Evolutionary conservation across 1,140 invertebrate species (phyloP), one percentile per base, ranked within the genome.

Genomic region (Drosophila tropicalis): DNA sequence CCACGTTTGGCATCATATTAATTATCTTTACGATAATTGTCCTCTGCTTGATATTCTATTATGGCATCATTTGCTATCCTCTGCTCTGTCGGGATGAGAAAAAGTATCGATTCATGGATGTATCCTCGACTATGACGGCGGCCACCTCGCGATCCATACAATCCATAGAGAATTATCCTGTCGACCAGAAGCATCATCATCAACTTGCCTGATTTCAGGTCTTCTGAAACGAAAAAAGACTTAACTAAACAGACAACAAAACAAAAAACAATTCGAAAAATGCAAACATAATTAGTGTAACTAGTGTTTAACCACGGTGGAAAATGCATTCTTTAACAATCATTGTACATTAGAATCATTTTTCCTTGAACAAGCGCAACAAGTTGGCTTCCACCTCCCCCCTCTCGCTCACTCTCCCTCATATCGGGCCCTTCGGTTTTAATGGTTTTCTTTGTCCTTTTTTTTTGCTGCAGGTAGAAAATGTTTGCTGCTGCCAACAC

Each of bases 51-150:
- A 92, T 93, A 6, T 92, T 93, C 56, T 95, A 95, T 80, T 95
- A 95, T 75, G 93, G 94, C 68, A 93, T 94, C 29, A 93, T 95
- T 68, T 95, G 94, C 76, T 95, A 95, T 90, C 94, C 94, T 9
- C 92, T 94, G 61, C 69, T 94, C 12, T 94, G 94, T 74, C 93
- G 93, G 67, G 94, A 94, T 64, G 92, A 94, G 65, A 92, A 93
- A 60, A 95, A 94, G 70, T 95, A 94, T 92, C 93, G 94, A 67
- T 93, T 94, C 67, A 94, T 95, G 90, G 93, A 94, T 66, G 84
- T 94, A 22, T 93, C 94, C 1, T 92, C 91, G 54, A 93, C 93
- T 13, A 93, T 92, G 36, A 89, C 93, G 65, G 90, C 81, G 13
- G 86, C 90, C 44, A 92, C 92, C 47, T 92, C 91, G 19, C 85